Evolutionary conservation across 2,113 vertebrate species (phyloP).

Genomic region (Ginglymostoma cirratum): DNA sequence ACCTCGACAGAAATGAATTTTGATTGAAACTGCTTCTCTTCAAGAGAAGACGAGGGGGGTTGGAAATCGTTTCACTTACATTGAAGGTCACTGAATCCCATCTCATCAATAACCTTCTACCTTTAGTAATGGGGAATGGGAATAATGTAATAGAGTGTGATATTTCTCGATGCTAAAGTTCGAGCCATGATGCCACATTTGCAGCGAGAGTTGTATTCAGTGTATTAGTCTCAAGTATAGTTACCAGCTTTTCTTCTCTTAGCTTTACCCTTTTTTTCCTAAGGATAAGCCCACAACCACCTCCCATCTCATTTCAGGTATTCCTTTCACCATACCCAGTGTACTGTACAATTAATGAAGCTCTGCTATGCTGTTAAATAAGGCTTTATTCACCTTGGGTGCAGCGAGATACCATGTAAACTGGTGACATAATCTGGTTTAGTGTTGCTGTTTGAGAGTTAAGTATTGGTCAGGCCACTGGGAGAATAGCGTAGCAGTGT

Average conservation of each 20-base stretch:
- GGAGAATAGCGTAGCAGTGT: background rate
- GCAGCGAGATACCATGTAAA: background rate
- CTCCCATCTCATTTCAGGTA: background rate
- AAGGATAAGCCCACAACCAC: background rate
- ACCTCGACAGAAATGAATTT: slow-evolving; percentile 26
- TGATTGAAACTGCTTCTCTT: slow-evolving; percentile 25
- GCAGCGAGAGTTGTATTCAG: background rate
- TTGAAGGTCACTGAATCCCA: slow-evolving; percentile 20
- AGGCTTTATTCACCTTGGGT: background rate
- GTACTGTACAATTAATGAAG: background rate
- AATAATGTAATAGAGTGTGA: slow-evolving; percentile 24
- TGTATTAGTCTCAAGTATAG: background rate
- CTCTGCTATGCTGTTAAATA: background rate
- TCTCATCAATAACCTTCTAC: slow-evolving; percentile 30
- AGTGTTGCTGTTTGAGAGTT: background rate
- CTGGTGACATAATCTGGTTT: background rate
- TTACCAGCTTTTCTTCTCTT: background rate
- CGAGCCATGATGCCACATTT: background rate
- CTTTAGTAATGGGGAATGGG: background rate
- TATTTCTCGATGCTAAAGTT: slow-evolving; percentile 4
- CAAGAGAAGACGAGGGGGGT: background rate
- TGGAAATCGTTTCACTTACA: background rate
- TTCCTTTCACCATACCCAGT: background rate
- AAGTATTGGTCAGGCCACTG: background rate
- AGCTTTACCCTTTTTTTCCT: background rate